Base-by-base conservation (phyloP, 92 coral and sea anemone species). In the Umimayanthus kanabou region DNA sequence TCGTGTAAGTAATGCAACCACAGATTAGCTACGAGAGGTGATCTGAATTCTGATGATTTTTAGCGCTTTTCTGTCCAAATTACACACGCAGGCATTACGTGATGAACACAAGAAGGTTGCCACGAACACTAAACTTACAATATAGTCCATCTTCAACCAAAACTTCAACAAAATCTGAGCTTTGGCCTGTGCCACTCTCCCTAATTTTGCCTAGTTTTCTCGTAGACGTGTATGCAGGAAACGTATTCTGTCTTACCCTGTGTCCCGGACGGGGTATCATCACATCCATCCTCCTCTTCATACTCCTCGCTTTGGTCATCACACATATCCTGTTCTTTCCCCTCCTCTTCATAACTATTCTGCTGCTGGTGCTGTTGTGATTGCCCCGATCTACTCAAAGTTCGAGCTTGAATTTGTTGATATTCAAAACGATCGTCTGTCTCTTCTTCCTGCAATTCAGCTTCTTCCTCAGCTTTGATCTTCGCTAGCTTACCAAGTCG, bases 391-490 rank as follows among this genome's bases (percentile, higher is more conserved):
- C 49, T 70, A 30, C 15, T 47, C 25, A 57, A 47, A 70, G 26
- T 42, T 42, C 79, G 85, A 30, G 85, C 15, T 45, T 65, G 65
- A 39, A 49, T 84, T 57, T 87, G 88, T 74, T 80, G 90, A 28
- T 86, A 71, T 18, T 86, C 89, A 55, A 66, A 90, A 77, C 4
- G 39, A 16, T 65, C 89, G 1, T 93, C 93, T 11, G 85, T 89
- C 26, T 55, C 87, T 66, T 89, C 90, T 72, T 93, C 97, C 69
- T 85, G 81, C 39, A 81, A 77, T 78, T 87, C 96, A 14, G 92
- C 95, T 80, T 94, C 99, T 77, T 95, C 95, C 30, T 91, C 94
- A 10, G 99, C 99, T 77, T 97, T 97, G 20, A 82, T 73, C 77
- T 91, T 93, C 4, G 99, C 99, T 23, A 97, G 85, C 73, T 94